Base-by-base conservation (phyloP, 2,888 invertebrate genomes). In the Chaitophorus viminalis region DNA sequence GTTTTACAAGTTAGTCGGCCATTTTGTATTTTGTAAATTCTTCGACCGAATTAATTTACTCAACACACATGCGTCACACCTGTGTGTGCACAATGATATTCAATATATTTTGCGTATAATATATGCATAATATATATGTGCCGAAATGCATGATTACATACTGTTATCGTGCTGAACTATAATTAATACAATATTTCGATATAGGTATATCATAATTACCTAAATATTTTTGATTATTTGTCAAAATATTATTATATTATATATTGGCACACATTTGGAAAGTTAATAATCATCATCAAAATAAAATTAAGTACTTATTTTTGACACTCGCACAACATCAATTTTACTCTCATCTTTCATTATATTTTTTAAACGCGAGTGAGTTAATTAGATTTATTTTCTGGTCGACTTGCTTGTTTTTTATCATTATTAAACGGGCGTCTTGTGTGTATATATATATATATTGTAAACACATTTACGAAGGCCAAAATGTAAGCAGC, bases 71-170 rank as follows among this genome's bases (percentile, higher is more conserved):
- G 74, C 36, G 72, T 8, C 79, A 46, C 86, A 87, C 86, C 74
- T 87, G 86, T 87, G 86, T 72, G 29, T 87, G 74, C 79, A 79
- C 46, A 74, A 81, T 72, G 68, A 74, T 74, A 31, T 52, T 78
- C 21, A 52, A 52, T 85, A 52, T 70, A 77, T 46, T 6, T 4
- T 77, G 70, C 25, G 36, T 54, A 31, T 77, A 21, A 25, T 36
- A 25, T 52, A 17, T 36, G 29, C 31, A 72, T 72, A 72, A 4
- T 39, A 79, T 81, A 52, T 25, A 65, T 25, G 39, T 31, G 60
- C 25, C 8, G 39, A 75, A 75, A 65, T 31, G 46, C n/a, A 54
- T 17, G 60, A 60, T 78, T 33, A 60, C 33, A 33, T 78, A 33
- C 39, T 65, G 74, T 31, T 65, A 54, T 60, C n/a, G 46, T 39